Evolutionary conservation across 1,140 invertebrate genomes (phyloP), one percentile per base, ranked within the genome.

Genomic region (Oscheius sp.): DNA sequence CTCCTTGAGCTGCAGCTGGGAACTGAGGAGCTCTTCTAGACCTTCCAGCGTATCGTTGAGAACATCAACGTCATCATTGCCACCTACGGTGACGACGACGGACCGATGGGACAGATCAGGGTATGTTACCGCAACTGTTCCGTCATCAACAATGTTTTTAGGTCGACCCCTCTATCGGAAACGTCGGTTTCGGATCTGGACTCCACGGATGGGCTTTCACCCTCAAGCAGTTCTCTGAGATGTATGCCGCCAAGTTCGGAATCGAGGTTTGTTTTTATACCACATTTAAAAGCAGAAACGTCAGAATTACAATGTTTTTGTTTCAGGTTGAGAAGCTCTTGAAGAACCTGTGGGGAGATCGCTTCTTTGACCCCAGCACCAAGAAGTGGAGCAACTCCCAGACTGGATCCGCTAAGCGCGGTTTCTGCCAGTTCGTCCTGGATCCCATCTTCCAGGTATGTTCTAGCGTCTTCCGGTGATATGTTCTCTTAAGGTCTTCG

Each of bases 191-290:
- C 86, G 97, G 97, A 74, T 97, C 95, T 34, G 97, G 89, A 46
- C 91, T 99, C 62, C 97, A 99, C 85, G 95, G 96, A 63, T 99
- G 97, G 97, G 97, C 96, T 63, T 99, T 99, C 86, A 98, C 96
- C 59, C 88, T 99, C 46, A 99, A 98, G 88, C 95, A 99, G 88
- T 99, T 99, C 88, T 90, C 96, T 66, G 94, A 97, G 86, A 95
- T 99, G 91, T 99, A 99, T 85, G 90, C 93, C 32, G 92, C 93
- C 80, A 98, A 98, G 87, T 97, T 98, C 89, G 94, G 94, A 86
- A 95, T 97, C 80, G 92, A 95, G 85, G 90, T 69, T 10, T 20
- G 58, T 13, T 45, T 45, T 1, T 45, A n/a, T n/a, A n/a, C n/a
- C n/a, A n/a, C 42, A 65, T 13, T 52, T 32, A n/a, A 62, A 66